Base-by-base conservation (phyloP, 2,113 vertebrate species). In the Limanda limanda region DNA sequence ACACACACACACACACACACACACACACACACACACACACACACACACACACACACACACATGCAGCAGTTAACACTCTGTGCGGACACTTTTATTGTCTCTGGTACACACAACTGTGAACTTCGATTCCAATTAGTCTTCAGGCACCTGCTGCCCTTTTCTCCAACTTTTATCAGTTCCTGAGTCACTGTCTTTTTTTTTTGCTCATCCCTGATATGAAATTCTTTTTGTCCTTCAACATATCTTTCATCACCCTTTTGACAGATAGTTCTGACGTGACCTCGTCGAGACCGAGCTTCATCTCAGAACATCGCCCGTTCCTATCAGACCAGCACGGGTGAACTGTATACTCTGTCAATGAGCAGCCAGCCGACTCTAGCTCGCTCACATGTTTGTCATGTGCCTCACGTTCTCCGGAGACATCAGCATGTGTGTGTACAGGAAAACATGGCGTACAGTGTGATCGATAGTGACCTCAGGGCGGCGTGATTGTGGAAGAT, bases 61-160 rank as follows among this genome's bases (percentile, higher is more conserved):
- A 25, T 11, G 35, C n/a, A 64, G 52, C 45, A 60, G 68, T 69
- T 67, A 66, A 71, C 60, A 74, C 42, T 76, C 25, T 47, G 48
- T 71, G 57, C 48, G 14, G 25, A 27, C 24, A 20, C 45, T 61
- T 60, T 83, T 63, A 71, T 81, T 86, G 76, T 82, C 54, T 69
- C 25, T n/a, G n/a, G 24, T 2, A 47, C 0, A 45, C 56, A 18
- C 55, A 64, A 84, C 64, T 65, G 24, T 48, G 40, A 83, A 78
- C 66, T 31, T 71, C 63, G 74, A 67, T 82, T 82, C 56, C 62
- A 75, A 56, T 64, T 31, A 63, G 62, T 82, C 79, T 76, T 52
- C 52, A 15, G 60, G 52, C 84, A 85, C 82, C 84, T 86, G 85
- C 65, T 75, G 24, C 17, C 37, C 24, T 74, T 66, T 57, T 55